Evolutionary conservation across 2,113 vertebrate species (phyloP), one percentile per base, ranked within the genome.

Genomic region (Aegotheles bennettii): DNA sequence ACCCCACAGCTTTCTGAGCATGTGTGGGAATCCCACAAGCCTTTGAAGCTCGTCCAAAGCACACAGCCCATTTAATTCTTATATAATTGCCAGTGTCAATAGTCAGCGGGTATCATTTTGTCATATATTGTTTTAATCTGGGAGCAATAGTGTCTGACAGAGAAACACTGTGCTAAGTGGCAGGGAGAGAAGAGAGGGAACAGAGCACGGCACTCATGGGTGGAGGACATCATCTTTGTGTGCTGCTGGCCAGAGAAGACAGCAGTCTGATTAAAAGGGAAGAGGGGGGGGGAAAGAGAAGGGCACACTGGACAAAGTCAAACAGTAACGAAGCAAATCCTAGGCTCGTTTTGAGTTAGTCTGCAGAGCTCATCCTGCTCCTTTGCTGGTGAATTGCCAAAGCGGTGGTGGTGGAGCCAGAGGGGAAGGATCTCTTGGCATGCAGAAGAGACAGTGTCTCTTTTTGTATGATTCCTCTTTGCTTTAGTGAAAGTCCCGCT

Each of bases 41-140:
- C 96, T 97, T 82, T 97, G 96, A 98, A 95, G 96, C 11, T 13
- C 2, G 2, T 94, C 97, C 91, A 97, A 97, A 95, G 90, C 59
- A 93, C 87, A 96, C 96, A 95, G 95, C 85, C 42, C 12, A 43
- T 98, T 95, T 90, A 94, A 97, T 97, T 97, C 95, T 86, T 94
- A 38, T 29, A 29, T 91, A 95, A 96, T 98, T 96, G 85, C 84
- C 90, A 93, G 95, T 63, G 91, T 96, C 97, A 96, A 97, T 97
- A 84, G 97, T 90, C 95, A 75, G 95, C 59, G 23, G 90, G 96
- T 95, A 95, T 95, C 90, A 65, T 93, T 96, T 89, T 97, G 97
- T 98, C 90, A 93, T 98, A 96, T 98, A 97, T 98, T 98, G 97
- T 98, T 98, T 98, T 97, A 98, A 98, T 98, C 97, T 97, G 96